Base-by-base conservation (phyloP, 2,888 invertebrate genomes). In the Cephus sareptanus region DNA sequence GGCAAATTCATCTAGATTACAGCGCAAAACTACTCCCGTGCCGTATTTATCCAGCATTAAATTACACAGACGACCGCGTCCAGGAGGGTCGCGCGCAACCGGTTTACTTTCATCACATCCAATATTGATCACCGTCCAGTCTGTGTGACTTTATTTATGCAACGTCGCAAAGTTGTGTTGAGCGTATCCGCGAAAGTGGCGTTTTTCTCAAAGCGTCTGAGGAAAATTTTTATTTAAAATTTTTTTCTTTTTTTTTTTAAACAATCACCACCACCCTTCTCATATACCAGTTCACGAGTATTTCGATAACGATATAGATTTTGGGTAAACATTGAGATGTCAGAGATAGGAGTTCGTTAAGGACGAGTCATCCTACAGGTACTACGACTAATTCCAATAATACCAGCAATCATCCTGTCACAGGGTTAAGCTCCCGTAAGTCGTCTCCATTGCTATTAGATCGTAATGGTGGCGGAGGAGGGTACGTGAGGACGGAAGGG, bases 391-490 rank as follows among this genome's bases (percentile, higher is more conserved):
- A 90, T 89, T 88, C 87, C 87, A 85, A 87, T 89, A 89, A 90
- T 89, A 88, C 89, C 86, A 85, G 88, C 88, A 90, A 90, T 90
- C 88, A 88, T 89, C 88, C 88, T 89, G 90, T 90, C 89, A 88
- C 87, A 87, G 86, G 85, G 87, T 88, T 89, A 89, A 90, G 89
- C 88, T 85, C 82, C 79, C 81, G 85, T 87, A 88, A 88, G 88
- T 87, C 73, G 77, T 75, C 73, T 68, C 76, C 77, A 80, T 81
- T 79, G 78, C 35, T n/a, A 35, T 69, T 56, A 23, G 69, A 79
- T 34, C 70, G 77, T 75, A n/a, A 75, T 31, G 70, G 56, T 70
- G 77, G 80, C 0, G 77, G 76, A 77, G 81, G 79, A 82, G 81
- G 79, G 79, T 77, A 79, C 80, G 79, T 78, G 78, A 79, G 80